Percentiles rank a stretch among this genome's conserved stretches.
Conservation (phyloP, 2,113 vertebrate species). For the Bos indicus region DNA sequence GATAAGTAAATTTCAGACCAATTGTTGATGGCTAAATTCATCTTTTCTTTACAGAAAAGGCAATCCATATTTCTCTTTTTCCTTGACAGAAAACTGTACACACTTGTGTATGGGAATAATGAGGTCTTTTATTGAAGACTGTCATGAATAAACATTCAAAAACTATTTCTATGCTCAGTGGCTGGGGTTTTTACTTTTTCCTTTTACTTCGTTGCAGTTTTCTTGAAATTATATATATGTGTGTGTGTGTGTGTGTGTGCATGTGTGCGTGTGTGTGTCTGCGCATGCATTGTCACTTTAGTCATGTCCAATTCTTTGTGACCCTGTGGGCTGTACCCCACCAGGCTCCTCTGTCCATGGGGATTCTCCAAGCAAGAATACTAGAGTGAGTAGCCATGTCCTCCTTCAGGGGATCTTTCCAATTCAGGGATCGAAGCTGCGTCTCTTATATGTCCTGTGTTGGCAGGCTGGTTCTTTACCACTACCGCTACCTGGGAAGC, state of each 20-base stretch:
- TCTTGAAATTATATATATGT: background rate
- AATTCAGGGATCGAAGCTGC: background rate
- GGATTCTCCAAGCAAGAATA: background rate
- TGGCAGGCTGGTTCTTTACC: background rate
- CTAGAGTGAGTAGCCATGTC: background rate
- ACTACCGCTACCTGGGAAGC: background rate
- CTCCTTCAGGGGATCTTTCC: background rate
- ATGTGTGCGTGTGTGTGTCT: fast-evolving
- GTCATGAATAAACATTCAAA: background rate
- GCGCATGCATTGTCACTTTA: background rate
- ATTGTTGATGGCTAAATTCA: background rate
- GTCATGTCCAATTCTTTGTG: fast-evolving
- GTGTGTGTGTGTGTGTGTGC: background rate
- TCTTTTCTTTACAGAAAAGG: background rate
- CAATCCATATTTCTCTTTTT: background rate
- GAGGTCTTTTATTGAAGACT: background rate
- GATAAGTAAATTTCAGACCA: constrained; percentile 46
- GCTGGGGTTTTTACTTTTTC: background rate
- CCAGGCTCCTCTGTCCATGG: background rate
- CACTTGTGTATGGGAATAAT: background rate
- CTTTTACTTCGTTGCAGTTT: background rate
- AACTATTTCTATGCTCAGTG: background rate
- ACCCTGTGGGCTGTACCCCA: background rate
- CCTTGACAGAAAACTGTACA: background rate
- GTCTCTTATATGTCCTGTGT: background rate